A percentile compares a stretch with the other conserved stretches of the same genome.
Evolutionary conservation across 2,888 invertebrate species (phyloP).

Genomic region (Drosophila paucipuncta): DNA sequence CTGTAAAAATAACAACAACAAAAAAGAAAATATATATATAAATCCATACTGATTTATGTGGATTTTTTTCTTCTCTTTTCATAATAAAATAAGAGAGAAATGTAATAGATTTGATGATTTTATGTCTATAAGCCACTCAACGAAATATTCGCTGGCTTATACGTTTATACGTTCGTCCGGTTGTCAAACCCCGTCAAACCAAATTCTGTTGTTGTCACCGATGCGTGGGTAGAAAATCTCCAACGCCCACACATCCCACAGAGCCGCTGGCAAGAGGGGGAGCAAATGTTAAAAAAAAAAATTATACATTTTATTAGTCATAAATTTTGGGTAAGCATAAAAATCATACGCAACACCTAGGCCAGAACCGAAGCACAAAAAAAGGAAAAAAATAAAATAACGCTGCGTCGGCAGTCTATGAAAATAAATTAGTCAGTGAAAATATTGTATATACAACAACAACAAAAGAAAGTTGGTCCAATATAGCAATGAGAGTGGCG

Average conservation of each 20-base stretch:
- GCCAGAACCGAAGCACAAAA: constrained; percentile 5
- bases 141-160: constrained; percentile 46
- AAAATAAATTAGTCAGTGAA: constrained; percentile 67
- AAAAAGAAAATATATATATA: constrained; percentile 13
- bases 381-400: constrained; percentile 9
- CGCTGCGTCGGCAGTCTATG: constrained; percentile 60
- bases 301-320: constrained; percentile 79
- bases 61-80: constrained; percentile 6
- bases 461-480: constrained; percentile 34
- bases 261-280: not conserved
- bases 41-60: constrained; percentile 27
- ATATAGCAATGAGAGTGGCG: constrained; percentile 35
- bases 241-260: constrained; percentile 64
- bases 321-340: constrained; percentile 71
- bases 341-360: constrained; percentile 64
- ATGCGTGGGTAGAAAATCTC: constrained; percentile 64
- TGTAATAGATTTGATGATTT: constrained; percentile 80
- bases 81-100: constrained; percentile 42
- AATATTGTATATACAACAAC: constrained; percentile 25
- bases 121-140: constrained; percentile 73
- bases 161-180: constrained; percentile 50
- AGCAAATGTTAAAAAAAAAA: constrained; percentile 12
- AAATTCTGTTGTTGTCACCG: constrained; percentile 43
- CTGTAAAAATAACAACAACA: constrained; percentile 11
- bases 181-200: constrained; percentile 33